These are phyloP conservation scores for Drosophila pseudotakahashii DNA, from an alignment of 2,888 invertebrate genomes.

Conservation along the genomic window DNA sequence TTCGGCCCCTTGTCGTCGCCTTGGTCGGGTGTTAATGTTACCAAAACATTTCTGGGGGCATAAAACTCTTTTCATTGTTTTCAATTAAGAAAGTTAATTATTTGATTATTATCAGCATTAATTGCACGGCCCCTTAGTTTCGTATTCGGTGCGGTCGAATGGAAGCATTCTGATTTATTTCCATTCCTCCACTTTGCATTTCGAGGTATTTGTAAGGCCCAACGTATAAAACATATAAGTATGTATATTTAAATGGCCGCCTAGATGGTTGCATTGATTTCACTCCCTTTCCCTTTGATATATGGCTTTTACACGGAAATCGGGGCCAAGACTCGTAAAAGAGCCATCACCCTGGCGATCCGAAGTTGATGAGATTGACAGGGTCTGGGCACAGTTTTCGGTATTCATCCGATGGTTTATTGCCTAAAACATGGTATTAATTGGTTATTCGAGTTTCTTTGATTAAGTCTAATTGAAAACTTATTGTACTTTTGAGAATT, in stretches of 20 bases:
- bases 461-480: neutral
- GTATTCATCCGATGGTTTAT: constrained; percentile 19
- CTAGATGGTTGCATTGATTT: constrained; percentile 51
- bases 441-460: constrained; percentile 9
- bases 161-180: constrained; percentile 62
- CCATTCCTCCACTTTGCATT: constrained; percentile 32
- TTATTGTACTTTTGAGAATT: neutral
- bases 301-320: constrained; percentile 52
- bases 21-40: constrained; percentile 70
- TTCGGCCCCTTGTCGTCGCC: constrained; percentile 29
- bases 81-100: constrained; percentile 83
- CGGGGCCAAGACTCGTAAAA: constrained; percentile 34
- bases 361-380: constrained; percentile 24
- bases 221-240: constrained; percentile 9
- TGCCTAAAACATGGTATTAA: constrained; percentile 26
- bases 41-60: constrained; percentile 65
- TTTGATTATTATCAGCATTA: constrained; percentile 82
- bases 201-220: constrained; percentile 13
- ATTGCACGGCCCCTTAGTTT: constrained; percentile 63
- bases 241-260: constrained; percentile 51
- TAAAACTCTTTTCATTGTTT: constrained; percentile 79
- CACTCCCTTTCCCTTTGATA: constrained; percentile 45
- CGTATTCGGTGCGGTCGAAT: constrained; percentile 38
- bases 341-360: constrained; percentile 6
- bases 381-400: constrained; percentile 9